Conservation (phyloP, 2,113 vertebrate genomes). For the Sorex fumeus region DNA sequence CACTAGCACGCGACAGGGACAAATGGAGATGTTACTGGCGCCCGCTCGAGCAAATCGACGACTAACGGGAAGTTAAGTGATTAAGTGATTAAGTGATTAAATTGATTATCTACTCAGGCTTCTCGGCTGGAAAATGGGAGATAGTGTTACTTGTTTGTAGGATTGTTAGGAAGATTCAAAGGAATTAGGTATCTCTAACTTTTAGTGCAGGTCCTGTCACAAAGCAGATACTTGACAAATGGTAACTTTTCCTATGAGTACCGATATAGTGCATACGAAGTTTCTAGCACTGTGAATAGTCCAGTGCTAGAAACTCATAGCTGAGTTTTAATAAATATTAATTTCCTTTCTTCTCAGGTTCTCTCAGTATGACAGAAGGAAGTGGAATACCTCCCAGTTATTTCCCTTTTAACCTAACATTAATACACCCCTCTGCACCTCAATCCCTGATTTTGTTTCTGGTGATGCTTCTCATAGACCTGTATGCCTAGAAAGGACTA, state of each 20-base stretch:
- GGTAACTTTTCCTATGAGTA: not conserved
- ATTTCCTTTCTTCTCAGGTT: not conserved
- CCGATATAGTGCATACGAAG: not conserved
- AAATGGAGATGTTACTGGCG: no score
- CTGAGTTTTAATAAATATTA: slow-evolving; percentile 26
- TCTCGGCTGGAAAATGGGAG: not conserved
- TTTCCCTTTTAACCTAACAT: not conserved
- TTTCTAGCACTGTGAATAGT: not conserved
- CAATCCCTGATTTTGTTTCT: not conserved
- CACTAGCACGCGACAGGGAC: no score
- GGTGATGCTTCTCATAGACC: not conserved
- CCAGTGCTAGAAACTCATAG: no score
- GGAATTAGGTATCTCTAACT: slow-evolving; percentile 11
- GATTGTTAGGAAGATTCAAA: slow-evolving; percentile 19
- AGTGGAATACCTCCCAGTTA: not conserved
- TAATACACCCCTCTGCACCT: not conserved
- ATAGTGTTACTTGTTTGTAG: not conserved
- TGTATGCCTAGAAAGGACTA: not conserved
- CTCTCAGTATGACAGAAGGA: not conserved
- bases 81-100: no score
- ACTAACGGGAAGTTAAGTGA: no score
- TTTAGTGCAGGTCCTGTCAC: not conserved
- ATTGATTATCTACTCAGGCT: not conserved
- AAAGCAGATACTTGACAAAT: not conserved
- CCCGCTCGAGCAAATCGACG: no score